Base-by-base conservation (phyloP, 2,888 invertebrate genomes). In the Sesia bembeciformis region DNA sequence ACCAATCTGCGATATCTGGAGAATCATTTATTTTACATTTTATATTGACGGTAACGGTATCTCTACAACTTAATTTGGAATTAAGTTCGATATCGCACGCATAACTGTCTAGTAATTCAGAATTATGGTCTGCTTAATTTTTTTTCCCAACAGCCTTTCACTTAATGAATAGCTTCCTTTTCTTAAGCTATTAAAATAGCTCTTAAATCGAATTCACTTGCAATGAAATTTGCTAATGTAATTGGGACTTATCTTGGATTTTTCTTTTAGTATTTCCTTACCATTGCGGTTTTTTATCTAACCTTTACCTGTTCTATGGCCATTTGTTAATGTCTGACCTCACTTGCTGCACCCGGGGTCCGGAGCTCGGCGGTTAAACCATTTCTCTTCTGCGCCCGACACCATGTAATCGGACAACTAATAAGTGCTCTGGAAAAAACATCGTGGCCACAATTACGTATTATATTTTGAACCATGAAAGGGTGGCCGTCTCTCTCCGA, bases 381-480 rank as follows among this genome's bases (percentile, higher is more conserved):
- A 23, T 23, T 23, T 23, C 23, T 23, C 23, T 23, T 23, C 23
- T 23, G 23, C 23, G 23, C 23, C 23, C 23, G n/a, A 50, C 39
- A 50, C 50, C 65, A 60, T 66, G 66, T 62, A 66, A 66, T 68
- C 63, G 66, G 60, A 49, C 64, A 55, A 58, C 65, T 39, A 50
- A 65, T 68, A 67, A 64, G 62, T 62, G 69, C 62, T 62, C 64
- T 66, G 69, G 60, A 63, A 62, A 62, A 56, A 50, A 50, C 38
- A 50, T 62, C 76, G 74, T 71, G 77, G 68, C 74, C 78, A 74
- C 82, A 77, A 81, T 82, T 77, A 81, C 68, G 64, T 66, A 74
- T 74, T 67, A 71, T 65, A 67, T 72, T 67, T 68, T 62, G 59
- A 66, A 64, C 74, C 74, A 71, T 67, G 76, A 70, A 76, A 78